These are phyloP conservation scores for Temnothorax longispinosus DNA, from an alignment of 1,140 invertebrate species.

Conservation along the genomic window DNA sequence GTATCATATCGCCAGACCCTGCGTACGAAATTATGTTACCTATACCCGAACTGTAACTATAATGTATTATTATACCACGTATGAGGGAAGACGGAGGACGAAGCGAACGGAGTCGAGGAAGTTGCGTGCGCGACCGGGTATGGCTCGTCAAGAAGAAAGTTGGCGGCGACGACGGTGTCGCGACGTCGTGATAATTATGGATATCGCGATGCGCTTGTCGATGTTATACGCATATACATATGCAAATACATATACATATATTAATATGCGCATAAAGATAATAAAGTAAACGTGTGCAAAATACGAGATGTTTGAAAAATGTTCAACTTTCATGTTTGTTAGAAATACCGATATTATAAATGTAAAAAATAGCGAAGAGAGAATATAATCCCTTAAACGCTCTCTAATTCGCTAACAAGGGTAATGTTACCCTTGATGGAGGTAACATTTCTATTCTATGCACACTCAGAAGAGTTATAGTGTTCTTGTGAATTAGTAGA, in stretches of 20 bases:
- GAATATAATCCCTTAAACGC: neutral
- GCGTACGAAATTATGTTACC: neutral
- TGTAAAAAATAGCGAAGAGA: neutral
- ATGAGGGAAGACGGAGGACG: neutral
- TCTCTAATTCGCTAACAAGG: neutral
- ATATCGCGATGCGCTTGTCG: conserved; percentile 24
- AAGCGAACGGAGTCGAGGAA: conserved; percentile 10
- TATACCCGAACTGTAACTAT: neutral
- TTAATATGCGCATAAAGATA: neutral
- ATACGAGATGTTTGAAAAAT: neutral
- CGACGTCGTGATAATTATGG: conserved; percentile 49
- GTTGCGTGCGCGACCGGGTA: conserved; percentile 24
- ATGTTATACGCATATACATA: neutral
- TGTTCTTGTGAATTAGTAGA: neutral
- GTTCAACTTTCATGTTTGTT: neutral
- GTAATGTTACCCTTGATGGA: too few relatives aligned
- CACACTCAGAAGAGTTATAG: neutral
- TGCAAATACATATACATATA: neutral
- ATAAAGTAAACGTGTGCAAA: neutral
- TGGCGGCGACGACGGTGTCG: conserved; percentile 16
- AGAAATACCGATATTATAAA: neutral
- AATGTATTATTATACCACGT: neutral
- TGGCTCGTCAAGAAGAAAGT: conserved; percentile 36
- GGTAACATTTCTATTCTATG: neutral
- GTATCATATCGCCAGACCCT: neutral